phyloP scores from a whole-genome alignment of 2,797 vertebrate species.

The Microctenopoma stevenorrisi region DNA sequence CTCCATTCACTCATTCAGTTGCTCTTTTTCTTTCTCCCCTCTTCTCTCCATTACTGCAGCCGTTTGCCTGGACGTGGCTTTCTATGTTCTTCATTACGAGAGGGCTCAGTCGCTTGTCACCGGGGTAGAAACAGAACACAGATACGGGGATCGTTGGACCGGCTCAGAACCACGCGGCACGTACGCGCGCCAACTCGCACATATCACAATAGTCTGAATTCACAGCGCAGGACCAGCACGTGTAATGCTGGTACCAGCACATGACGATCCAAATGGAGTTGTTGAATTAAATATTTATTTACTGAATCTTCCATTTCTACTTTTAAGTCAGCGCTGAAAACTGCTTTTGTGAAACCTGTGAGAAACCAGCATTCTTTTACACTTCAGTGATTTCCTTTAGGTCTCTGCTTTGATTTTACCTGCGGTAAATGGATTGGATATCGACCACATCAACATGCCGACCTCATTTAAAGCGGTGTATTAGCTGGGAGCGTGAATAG shows the following conservation, averaged over 20 bases:
- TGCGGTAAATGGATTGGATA: conserved; percentile 11
- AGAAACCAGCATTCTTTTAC: conserved; percentile 58
- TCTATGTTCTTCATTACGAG: conserved; percentile 22
- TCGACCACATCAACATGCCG: not conserved
- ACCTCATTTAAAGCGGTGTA: not conserved
- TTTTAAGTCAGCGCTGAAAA: conserved; percentile 26
- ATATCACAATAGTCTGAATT: conserved; percentile 65
- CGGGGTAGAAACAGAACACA: conserved; percentile 27
- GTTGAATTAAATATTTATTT: not conserved
- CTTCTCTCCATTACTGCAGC: conserved; percentile 21
- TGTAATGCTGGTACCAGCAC: conserved; percentile 5
- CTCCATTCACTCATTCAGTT: conserved; percentile 53
- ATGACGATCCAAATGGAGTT: not conserved
- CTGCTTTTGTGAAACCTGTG: conserved; percentile 58
- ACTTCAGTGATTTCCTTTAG: conserved; percentile 40
- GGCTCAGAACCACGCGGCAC: conserved; percentile 23
- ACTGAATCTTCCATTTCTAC: no score
- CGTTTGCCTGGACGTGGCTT: conserved; percentile 9
- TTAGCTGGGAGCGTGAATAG: not conserved
- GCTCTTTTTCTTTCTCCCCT: conserved; percentile 36
- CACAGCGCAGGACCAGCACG: conserved; percentile 44
- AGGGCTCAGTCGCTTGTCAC: conserved; percentile 26
- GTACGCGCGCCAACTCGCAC: conserved; percentile 21
- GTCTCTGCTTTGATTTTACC: conserved; percentile 16
- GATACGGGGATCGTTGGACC: conserved; percentile 40